phyloP scores from a whole-genome alignment of 30 jellyfish, hydroid and myxozoan species.

The Catostylus mosaicus region DNA sequence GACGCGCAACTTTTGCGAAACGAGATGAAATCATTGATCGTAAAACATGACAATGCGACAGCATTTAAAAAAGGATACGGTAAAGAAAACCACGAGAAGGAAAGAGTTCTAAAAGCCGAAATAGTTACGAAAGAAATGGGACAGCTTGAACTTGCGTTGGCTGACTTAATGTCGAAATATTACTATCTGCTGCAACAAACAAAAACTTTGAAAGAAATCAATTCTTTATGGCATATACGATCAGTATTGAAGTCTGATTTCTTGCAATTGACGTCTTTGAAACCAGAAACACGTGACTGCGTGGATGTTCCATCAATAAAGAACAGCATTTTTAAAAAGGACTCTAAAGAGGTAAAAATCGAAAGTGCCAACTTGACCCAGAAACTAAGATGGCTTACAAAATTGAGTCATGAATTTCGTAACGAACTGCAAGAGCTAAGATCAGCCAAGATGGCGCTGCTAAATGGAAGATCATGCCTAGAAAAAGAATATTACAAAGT shows the following conservation, averaged over 20 bases:
- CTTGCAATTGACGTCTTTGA: neutral
- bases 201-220: constrained; percentile 50
- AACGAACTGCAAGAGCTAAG: constrained; percentile 45
- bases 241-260: constrained; percentile 63
- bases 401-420: constrained; percentile 52
- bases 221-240: constrained; percentile 66
- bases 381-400: constrained; percentile 65
- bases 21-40: constrained; percentile 48
- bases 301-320: constrained; percentile 2
- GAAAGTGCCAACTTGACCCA: constrained; percentile 32
- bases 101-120: constrained; percentile 61
- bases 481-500: constrained; percentile 36
- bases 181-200: constrained; percentile 63
- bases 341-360: constrained; percentile 15
- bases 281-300: neutral
- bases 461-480: constrained; percentile 32
- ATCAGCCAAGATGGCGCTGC: constrained; percentile 44
- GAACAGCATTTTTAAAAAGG: constrained; percentile 29
- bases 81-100: constrained; percentile 50
- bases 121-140: constrained; percentile 70
- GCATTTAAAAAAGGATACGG: constrained; percentile 62
- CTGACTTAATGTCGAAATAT: constrained; percentile 61
- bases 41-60: constrained; percentile 48
- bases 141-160: constrained; percentile 61
- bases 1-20: constrained; percentile 61